Conservation (phyloP, 2,797 vertebrate species). For the Pangasius macronema region DNA sequence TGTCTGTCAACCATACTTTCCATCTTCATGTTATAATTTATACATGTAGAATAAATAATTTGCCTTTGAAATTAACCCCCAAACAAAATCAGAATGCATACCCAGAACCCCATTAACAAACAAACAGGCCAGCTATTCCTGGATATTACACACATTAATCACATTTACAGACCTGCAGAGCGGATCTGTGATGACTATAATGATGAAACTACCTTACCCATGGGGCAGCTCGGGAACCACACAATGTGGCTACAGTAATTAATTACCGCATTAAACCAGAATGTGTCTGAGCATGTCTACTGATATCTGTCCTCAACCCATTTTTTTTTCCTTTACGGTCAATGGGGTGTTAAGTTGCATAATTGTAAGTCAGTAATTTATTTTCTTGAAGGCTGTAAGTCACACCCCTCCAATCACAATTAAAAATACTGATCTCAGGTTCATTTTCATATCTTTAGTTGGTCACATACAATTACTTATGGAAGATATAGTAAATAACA, state of each 20-base stretch:
- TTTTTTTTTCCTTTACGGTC: constrained; percentile 31
- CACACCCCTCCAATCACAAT: not conserved
- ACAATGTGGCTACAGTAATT: constrained; percentile 45
- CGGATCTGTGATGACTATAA: constrained; percentile 61
- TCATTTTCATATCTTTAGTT: not conserved
- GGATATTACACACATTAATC: constrained; percentile 69
- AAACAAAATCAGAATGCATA: constrained; percentile 36
- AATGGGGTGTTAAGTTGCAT: constrained; percentile 46
- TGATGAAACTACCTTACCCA: constrained; percentile 51
- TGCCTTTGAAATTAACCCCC: not conserved
- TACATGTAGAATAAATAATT: constrained; percentile 26
- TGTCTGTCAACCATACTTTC: not conserved
- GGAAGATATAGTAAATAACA: not conserved
- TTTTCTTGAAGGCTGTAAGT: constrained; percentile 33
- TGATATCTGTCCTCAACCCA: not conserved
- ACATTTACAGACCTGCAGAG: constrained; percentile 62
- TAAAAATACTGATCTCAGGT: not conserved
- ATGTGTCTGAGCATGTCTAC: constrained; percentile 33
- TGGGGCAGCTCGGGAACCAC: constrained; percentile 42
- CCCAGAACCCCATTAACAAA: constrained; percentile 39
- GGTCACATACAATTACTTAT: not conserved
- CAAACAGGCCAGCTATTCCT: constrained; percentile 39
- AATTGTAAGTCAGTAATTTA: constrained; percentile 62
- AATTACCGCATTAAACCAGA: constrained; percentile 42
- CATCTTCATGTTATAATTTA: constrained; percentile 2